Percentiles rank a stretch among this genome's conserved stretches.
Conservation (phyloP, 2,797 vertebrate genomes). For the Heterohyrax brucei region DNA sequence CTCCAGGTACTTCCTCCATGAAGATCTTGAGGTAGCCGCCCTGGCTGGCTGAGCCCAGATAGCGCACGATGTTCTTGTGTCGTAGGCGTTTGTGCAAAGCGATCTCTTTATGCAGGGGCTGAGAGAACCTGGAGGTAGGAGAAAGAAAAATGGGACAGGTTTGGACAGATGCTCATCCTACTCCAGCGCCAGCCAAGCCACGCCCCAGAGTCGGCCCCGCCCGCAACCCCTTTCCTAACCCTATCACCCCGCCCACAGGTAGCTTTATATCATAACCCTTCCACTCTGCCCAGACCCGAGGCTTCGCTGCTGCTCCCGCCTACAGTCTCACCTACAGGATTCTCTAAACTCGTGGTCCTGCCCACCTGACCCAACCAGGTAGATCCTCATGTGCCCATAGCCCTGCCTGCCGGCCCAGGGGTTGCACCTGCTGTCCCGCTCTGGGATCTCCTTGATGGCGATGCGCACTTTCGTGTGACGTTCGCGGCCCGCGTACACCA, state of each 20-base stretch:
- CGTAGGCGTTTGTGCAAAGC: conserved; percentile 96
- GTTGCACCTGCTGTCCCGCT: conserved; percentile 94
- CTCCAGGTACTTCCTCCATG: conserved; percentile 99
- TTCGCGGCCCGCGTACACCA: conserved; percentile 96
- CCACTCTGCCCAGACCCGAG: background rate
- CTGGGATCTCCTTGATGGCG: conserved; percentile 97
- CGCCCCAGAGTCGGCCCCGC: background rate
- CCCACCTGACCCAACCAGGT: background rate
- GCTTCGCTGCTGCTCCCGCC: rapidly evolving
- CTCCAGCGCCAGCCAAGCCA: background rate
- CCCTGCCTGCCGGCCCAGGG: rapidly evolving
- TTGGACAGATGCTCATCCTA: rapidly evolving
- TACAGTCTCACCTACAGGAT: background rate
- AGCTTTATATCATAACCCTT: no score
- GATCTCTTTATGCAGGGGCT: conserved; percentile 97
- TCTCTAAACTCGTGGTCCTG: rapidly evolving
- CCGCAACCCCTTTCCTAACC: background rate
- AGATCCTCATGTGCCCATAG: background rate
- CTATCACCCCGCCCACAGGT: background rate
- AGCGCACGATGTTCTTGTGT: conserved; percentile 97
- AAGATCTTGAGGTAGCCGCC: conserved; percentile 97
- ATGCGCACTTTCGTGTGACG: conserved; percentile 95
- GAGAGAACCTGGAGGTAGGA: conserved; percentile 92
- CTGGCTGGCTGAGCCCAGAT: conserved; percentile 96
- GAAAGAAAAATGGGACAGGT: background rate